A percentile compares a stretch with the other conserved stretches of the same genome.
Conservation (phyloP, 2,888 invertebrate genomes). For the Trissolcus japonicus region DNA sequence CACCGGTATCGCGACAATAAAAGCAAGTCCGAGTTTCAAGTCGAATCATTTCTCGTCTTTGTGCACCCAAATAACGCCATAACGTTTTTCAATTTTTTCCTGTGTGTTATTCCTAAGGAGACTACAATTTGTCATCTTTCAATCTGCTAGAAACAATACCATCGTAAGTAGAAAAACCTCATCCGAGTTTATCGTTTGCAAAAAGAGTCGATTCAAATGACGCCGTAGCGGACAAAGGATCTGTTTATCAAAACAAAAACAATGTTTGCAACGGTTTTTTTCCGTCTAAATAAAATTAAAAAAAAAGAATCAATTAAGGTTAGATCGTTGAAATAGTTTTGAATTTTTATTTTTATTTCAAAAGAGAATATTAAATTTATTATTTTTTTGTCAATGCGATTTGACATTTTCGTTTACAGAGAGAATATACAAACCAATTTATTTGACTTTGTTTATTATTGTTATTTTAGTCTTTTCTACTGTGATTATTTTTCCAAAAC, state of each 20-base stretch:
- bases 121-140: not conserved
- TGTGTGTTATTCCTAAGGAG: not conserved
- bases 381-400: not conserved
- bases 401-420: too few relatives aligned
- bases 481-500: too few relatives aligned
- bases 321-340: too few relatives aligned
- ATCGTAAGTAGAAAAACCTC: conserved; percentile 32
- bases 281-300: too few relatives aligned
- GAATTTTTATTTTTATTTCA: not conserved
- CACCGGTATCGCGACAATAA: conserved; percentile 53
- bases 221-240: conserved; percentile 49
- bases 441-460: too few relatives aligned
- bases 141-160: conserved; percentile 2
- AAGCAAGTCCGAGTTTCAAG: conserved; percentile 45
- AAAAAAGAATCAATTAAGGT: too few relatives aligned
- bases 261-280: not conserved
- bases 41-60: conserved; percentile 44
- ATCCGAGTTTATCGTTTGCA: conserved; percentile 9
- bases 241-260: conserved; percentile 43
- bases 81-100: conserved; percentile 14
- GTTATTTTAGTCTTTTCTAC: too few relatives aligned
- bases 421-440: too few relatives aligned
- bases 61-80: conserved; percentile 18
- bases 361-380: not conserved
- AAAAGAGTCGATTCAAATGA: conserved; percentile 37